A percentile compares a stretch with the other conserved stretches of the same genome.
Conservation (phyloP, 2,888 invertebrate species). For the Thymelicus sylvestris region DNA sequence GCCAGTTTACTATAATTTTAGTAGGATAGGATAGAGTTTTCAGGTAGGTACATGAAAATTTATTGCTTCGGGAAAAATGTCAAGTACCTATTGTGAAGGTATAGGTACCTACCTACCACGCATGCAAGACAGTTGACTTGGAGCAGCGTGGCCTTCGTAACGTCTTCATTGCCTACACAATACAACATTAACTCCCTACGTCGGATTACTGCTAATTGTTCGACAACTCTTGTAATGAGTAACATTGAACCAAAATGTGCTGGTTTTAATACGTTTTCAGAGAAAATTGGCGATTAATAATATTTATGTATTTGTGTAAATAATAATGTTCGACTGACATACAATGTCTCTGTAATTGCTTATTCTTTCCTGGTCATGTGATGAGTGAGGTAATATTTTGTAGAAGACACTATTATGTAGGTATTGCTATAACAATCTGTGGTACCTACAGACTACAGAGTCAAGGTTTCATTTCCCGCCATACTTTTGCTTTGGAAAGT, state of each 20-base stretch:
- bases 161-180: constrained; percentile 66
- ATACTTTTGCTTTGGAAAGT: no score
- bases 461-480: no score
- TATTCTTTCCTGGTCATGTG: constrained; percentile 15
- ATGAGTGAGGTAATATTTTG: neutral
- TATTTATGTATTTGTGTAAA: constrained; percentile 50
- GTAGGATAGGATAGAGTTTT: no score
- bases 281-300: constrained; percentile 42
- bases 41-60: no score
- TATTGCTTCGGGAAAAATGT: neutral
- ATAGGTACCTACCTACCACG: no score
- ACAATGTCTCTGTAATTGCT: constrained; percentile 2
- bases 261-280: constrained; percentile 43
- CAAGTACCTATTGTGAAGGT: neutral
- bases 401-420: no score
- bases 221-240: constrained; percentile 30
- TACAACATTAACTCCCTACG: constrained; percentile 55
- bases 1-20: no score
- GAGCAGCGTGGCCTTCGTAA: constrained; percentile 40
- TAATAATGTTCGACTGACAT: constrained; percentile 29
- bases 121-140: constrained; percentile 21
- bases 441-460: no score
- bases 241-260: constrained; percentile 15
- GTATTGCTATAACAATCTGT: no score
- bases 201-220: constrained; percentile 70